Evolutionary conservation across 2,797 vertebrate species (phyloP).

Genomic region (Cephalopachus bancanus): DNA sequence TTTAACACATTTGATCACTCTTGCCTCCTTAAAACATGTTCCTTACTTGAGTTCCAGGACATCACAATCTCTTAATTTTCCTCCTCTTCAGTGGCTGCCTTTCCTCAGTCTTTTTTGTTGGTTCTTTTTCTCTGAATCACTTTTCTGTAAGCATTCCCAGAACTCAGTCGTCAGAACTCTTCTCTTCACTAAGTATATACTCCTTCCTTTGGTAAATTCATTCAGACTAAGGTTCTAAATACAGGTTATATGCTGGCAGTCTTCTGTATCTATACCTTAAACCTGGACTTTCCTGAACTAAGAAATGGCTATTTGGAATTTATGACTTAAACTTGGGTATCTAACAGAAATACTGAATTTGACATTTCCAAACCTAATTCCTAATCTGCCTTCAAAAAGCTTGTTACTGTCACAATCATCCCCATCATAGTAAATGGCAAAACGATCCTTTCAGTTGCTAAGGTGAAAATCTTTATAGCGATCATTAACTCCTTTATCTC

Average conservation of each 20-base stretch:
- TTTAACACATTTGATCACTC: neutral
- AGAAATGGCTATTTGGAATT: neutral
- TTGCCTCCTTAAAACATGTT: neutral
- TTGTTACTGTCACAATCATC: neutral
- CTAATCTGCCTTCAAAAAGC: neutral
- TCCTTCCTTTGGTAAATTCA: neutral
- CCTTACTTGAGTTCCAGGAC: neutral
- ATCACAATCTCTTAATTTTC: neutral
- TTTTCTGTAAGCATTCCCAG: neutral
- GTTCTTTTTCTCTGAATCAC: neutral
- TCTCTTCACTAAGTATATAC: neutral
- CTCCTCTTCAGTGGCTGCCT: neutral
- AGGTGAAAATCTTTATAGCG: neutral
- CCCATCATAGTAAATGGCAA: neutral
- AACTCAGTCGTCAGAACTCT: neutral
- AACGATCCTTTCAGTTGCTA: neutral
- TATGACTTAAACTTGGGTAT: neutral
- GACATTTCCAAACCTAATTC: neutral
- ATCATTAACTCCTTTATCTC: neutral
- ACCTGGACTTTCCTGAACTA: neutral
- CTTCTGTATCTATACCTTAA: neutral
- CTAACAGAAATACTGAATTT: neutral
- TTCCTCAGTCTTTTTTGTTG: neutral
- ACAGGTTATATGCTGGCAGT: neutral
- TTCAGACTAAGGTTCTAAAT: neutral